Evolutionary conservation across 2,797 vertebrate species (phyloP).

Genomic region (Iguana delicatissima): DNA sequence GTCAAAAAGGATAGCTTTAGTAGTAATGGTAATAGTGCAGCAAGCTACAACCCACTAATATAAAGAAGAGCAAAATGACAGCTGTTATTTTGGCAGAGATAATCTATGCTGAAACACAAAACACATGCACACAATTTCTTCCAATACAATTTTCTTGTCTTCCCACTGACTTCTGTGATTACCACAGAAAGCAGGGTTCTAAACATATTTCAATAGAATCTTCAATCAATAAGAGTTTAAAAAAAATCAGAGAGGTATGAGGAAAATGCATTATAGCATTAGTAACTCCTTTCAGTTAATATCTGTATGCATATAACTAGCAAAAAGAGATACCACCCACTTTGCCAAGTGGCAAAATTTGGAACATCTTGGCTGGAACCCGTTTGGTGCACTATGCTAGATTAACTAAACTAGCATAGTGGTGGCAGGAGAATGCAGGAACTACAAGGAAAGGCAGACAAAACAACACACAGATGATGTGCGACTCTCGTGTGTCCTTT

Average conservation of each 20-base stretch:
- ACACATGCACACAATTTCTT: conserved; percentile 82
- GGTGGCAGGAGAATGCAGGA: too few species aligned
- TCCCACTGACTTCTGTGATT: conserved; percentile 88
- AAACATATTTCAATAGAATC: conserved; percentile 86
- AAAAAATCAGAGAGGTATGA: conserved; percentile 78
- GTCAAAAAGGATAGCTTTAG: conserved; percentile 65
- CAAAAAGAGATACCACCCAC: conserved; percentile 52
- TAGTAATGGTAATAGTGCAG: conserved; percentile 49
- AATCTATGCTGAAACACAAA: conserved; percentile 87
- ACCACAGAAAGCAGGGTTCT: conserved; percentile 84
- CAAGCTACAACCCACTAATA: conserved; percentile 83
- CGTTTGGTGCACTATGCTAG: too few species aligned
- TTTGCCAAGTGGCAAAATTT: conserved; percentile 39
- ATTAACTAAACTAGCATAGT: too few species aligned
- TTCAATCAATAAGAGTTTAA: conserved; percentile 83
- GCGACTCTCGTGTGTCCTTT: not conserved
- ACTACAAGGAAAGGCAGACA: too few species aligned
- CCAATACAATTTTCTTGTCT: conserved; percentile 88
- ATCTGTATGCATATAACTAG: conserved; percentile 72
- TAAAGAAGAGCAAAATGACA: conserved; percentile 82
- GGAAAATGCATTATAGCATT: conserved; percentile 80
- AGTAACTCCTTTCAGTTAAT: conserved; percentile 77
- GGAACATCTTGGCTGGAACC: not conserved
- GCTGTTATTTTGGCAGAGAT: conserved; percentile 87
- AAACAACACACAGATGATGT: not conserved